phyloP scores from a whole-genome alignment of 2,888 invertebrate species.

The Nysson spinosus region DNA sequence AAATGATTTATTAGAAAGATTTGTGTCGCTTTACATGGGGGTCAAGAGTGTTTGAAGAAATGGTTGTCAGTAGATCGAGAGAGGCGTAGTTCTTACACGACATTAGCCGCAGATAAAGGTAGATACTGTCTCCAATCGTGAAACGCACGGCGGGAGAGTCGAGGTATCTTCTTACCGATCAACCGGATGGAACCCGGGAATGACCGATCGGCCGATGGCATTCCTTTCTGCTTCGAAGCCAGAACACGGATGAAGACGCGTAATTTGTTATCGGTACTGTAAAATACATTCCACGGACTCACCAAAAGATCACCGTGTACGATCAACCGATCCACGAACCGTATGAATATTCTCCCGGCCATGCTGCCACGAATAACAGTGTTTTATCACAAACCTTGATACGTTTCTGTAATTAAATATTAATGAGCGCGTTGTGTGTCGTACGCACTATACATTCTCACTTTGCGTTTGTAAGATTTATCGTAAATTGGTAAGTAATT shows the following conservation, averaged over 20 bases:
- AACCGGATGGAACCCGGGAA: slow-evolving; percentile 49
- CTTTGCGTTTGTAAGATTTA: too few relatives aligned
- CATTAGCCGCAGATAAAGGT: slow-evolving; percentile 72
- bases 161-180: slow-evolving; percentile 66
- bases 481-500: too few relatives aligned
- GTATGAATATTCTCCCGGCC: slow-evolving; percentile 12
- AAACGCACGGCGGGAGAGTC: slow-evolving; percentile 66
- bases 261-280: slow-evolving; percentile 53
- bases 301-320: slow-evolving; percentile 9
- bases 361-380: not conserved
- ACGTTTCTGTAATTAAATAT: too few relatives aligned
- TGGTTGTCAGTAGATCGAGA: slow-evolving; percentile 65
- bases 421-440: too few relatives aligned
- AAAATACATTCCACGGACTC: slow-evolving; percentile 35
- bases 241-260: slow-evolving; percentile 49
- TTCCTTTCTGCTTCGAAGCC: slow-evolving; percentile 48
- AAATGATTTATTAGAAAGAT: slow-evolving; percentile 31
- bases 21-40: slow-evolving; percentile 19
- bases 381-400: too few relatives aligned
- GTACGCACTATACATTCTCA: too few relatives aligned
- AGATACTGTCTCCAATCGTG: slow-evolving; percentile 72
- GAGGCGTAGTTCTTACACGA: slow-evolving; percentile 71
- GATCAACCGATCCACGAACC: slow-evolving; percentile 26
- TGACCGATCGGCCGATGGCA: slow-evolving; percentile 61
- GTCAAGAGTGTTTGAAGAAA: slow-evolving; percentile 52